A percentile compares a stretch with the other conserved stretches of the same genome.
Conservation (phyloP, 2,888 invertebrate genomes). For the Watsonalla binaria region DNA sequence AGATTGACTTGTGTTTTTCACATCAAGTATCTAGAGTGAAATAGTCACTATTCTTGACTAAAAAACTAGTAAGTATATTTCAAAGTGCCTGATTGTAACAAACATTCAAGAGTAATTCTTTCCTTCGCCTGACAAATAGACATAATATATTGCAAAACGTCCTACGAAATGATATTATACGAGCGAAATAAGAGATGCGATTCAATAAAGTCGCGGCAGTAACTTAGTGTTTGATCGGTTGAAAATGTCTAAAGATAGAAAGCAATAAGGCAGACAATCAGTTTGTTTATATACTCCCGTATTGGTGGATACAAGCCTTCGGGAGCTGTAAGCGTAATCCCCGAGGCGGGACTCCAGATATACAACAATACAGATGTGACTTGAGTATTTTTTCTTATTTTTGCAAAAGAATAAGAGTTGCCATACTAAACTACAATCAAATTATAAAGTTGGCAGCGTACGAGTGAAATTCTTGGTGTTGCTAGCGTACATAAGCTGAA, state of each 20-base stretch:
- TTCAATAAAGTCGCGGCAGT: slow-evolving; percentile 24
- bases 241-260: slow-evolving; percentile 34
- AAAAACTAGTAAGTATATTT: too few relatives aligned
- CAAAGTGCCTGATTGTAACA: too few relatives aligned
- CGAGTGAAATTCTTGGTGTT: too few relatives aligned
- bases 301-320: slow-evolving; percentile 61
- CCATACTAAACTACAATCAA: too few relatives aligned
- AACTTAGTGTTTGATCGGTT: slow-evolving; percentile 27
- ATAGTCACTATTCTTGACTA: too few relatives aligned
- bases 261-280: slow-evolving; percentile 61
- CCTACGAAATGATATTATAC: slow-evolving; percentile 21
- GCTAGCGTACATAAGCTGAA: too few relatives aligned
- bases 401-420: too few relatives aligned
- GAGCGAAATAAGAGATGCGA: slow-evolving; percentile 28
- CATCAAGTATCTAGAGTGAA: too few relatives aligned
- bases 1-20: too few relatives aligned
- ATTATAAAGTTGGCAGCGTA: too few relatives aligned
- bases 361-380: slow-evolving; percentile 30
- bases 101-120: neutral
- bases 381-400: slow-evolving; percentile 3
- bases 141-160: neutral
- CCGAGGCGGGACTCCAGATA: slow-evolving; percentile 28
- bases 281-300: slow-evolving; percentile 62
- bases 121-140: neutral
- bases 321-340: slow-evolving; percentile 73